Conservation (phyloP, 2,113 vertebrate species). For the Apodemus sylvaticus region DNA sequence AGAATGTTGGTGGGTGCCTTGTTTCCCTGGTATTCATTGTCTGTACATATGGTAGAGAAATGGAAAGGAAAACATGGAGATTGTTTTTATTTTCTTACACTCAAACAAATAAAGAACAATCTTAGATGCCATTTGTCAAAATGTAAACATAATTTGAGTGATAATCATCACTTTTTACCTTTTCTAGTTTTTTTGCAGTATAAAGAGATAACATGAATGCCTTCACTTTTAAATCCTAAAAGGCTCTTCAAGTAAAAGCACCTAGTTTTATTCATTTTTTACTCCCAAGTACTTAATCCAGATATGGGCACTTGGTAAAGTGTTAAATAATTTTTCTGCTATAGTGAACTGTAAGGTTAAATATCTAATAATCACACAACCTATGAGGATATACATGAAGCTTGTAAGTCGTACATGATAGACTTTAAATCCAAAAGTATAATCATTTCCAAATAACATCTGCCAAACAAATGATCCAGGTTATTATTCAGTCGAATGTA, state of each 20-base stretch:
- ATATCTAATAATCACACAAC: constrained; percentile 6
- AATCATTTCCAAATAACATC: not conserved
- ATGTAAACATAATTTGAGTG: constrained; percentile 41
- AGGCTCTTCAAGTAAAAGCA: not conserved
- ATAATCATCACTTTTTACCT: constrained; percentile 49
- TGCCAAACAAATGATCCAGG: not conserved
- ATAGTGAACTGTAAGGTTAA: not conserved
- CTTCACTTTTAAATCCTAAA: constrained; percentile 21
- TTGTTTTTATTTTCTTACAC: constrained; percentile 45
- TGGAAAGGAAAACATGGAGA: constrained; percentile 51
- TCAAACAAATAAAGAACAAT: constrained; percentile 64
- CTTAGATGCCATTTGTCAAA: constrained; percentile 54
- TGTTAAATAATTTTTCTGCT: constrained; percentile 51
- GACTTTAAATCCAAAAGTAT: constrained; percentile 16
- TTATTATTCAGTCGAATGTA: not conserved
- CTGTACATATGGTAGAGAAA: constrained; percentile 70
- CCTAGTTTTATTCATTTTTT: not conserved
- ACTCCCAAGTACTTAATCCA: not conserved
- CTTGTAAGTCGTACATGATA: not conserved
- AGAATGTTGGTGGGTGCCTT: constrained; percentile 65
- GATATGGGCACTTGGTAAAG: not conserved
- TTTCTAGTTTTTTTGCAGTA: not conserved
- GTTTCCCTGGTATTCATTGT: constrained; percentile 72
- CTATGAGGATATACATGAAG: not conserved
- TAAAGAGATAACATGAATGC: constrained; percentile 30